Conservation (phyloP, 2,888 invertebrate genomes). For the Agrotis puta region DNA sequence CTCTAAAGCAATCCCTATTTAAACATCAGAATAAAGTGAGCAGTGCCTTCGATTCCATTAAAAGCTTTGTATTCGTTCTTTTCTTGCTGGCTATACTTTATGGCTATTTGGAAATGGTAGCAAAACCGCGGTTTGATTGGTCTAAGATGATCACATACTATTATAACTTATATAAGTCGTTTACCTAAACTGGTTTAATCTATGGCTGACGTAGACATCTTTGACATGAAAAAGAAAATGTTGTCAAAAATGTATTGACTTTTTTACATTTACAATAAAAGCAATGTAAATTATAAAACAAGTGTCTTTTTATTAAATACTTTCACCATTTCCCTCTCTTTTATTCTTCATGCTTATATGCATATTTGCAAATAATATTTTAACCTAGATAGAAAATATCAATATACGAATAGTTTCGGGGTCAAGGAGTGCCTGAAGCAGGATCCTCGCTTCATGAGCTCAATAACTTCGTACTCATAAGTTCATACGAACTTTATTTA, state of each 20-base stretch:
- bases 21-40: constrained; percentile 15
- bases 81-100: constrained; percentile 2
- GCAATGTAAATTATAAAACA: background rate
- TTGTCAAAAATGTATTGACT: too few species aligned
- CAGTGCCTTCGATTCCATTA: background rate
- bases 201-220: too few species aligned
- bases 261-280: background rate
- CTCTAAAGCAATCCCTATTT: background rate
- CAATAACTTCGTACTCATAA: constrained; percentile 11
- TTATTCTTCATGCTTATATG: too few species aligned
- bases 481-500: constrained; percentile 17
- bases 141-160: constrained; percentile 1
- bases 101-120: background rate
- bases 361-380: constrained; percentile 41
- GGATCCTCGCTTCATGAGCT: constrained; percentile 17
- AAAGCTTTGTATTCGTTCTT: background rate
- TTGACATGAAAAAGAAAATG: background rate
- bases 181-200: background rate
- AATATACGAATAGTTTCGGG: too few species aligned
- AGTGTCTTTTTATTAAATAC: background rate
- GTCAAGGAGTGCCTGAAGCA: background rate
- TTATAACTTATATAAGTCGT: constrained; percentile 1
- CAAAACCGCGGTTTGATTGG: constrained; percentile 15
- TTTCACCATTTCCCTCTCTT: background rate
- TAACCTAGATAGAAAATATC: too few species aligned